Base-by-base conservation (phyloP, 2,888 invertebrate genomes). In the Spodoptera littoralis region DNA sequence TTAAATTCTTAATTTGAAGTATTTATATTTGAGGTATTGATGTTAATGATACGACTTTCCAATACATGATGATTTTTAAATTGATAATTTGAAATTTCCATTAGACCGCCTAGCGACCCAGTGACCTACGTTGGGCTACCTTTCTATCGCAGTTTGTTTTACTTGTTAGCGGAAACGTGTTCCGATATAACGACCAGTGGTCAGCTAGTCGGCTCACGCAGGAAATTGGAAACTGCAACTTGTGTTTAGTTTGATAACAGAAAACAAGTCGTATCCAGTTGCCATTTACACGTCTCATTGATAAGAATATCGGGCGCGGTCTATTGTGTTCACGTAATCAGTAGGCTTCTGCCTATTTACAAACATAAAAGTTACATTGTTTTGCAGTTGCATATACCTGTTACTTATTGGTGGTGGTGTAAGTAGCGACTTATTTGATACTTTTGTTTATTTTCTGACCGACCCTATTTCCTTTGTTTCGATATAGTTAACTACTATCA, bases 121-220 rank as follows among this genome's bases (percentile, higher is more conserved):
- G 85, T 87, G 81, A 86, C 86, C 83, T 41, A 65, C 70, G 73
- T 78, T 74, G 64, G 70, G 73, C 72, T 71, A 68, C 81, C 84
- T 86, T 86, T 87, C 86, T 87, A 85, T 79, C 74, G 62, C 62
- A 75, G 84, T 88, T 87, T 87, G 83, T 85, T 86, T 85, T 84
- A 85, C 81, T 79, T 80, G 84, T 86, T 87, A 83, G 83, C 84
- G 85, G 84, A 85, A 83, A 81, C 74, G 59, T 72, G 77, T 81
- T 79, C 76, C 73, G 80, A 80, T 82, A 75, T 77, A 79, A 77
- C 79, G 67, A 72, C 73, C 70, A 62, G 59, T 73, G 74, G 69
- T 71, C 70, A 69, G 75, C 80, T 68, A 70, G 68, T 76, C 69
- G 60, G 73, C 79, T 80, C 72, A 78, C 68, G 70, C 80, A 84